phyloP scores from a whole-genome alignment of 1,140 invertebrate genomes.

The Oryzaephilus surinamensis region DNA sequence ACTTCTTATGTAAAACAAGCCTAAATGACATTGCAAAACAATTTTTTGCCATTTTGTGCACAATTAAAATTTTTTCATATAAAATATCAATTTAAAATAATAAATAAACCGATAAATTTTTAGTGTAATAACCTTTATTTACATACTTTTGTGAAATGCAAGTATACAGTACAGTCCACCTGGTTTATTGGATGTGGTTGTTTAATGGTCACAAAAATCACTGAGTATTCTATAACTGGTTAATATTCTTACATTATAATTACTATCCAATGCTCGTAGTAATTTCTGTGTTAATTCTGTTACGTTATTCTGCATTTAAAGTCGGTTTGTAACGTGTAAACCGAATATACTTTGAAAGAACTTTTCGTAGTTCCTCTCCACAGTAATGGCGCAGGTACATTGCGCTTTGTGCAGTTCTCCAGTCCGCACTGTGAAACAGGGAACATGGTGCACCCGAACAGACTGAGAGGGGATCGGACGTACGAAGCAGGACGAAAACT shows the following conservation, averaged over 20 bases:
- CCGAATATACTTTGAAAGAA: constrained; percentile 35
- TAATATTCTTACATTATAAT: constrained; percentile 52
- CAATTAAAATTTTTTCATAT: too few relatives aligned
- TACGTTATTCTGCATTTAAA: constrained; percentile 49
- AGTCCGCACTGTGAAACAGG: constrained; percentile 37
- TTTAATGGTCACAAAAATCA: too few relatives aligned
- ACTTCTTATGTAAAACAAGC: too few relatives aligned
- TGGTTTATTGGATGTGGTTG: too few relatives aligned
- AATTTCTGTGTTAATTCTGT: constrained; percentile 53
- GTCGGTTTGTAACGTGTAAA: constrained; percentile 36
- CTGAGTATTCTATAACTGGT: too few relatives aligned
- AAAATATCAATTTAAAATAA: too few relatives aligned
- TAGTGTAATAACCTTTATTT: too few relatives aligned
- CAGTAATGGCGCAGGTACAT: constrained; percentile 38
- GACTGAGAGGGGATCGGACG: constrained; percentile 37
- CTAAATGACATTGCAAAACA: too few relatives aligned
- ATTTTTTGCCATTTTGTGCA: too few relatives aligned
- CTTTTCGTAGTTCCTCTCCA: constrained; percentile 35
- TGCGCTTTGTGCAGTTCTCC: constrained; percentile 36
- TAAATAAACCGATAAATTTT: too few relatives aligned
- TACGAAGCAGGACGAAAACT: too few relatives aligned
- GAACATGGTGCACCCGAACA: constrained; percentile 37
- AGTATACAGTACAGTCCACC: constrained; percentile 27
- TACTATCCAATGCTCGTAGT: constrained; percentile 52
- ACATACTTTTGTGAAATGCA: too few relatives aligned